Evolutionary conservation across 2,888 invertebrate genomes (phyloP).

Genomic region (Lithophane leautieri): DNA sequence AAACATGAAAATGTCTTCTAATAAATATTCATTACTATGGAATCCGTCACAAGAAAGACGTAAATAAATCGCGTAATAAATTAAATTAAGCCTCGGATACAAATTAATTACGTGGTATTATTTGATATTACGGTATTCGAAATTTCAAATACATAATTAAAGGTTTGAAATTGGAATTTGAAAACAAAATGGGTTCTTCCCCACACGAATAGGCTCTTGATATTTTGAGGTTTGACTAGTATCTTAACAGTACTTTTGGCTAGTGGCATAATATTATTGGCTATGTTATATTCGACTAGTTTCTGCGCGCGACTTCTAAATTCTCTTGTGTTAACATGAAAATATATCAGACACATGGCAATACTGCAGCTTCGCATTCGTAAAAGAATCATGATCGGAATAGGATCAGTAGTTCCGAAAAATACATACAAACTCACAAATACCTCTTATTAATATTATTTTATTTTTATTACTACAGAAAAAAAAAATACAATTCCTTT

Average conservation of each 20-base stretch:
- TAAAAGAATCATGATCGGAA: background rate
- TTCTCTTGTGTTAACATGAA: background rate
- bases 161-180: constrained; percentile 3
- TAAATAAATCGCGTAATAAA: constrained; percentile 42
- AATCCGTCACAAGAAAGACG: constrained; percentile 31
- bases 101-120: constrained; percentile 35
- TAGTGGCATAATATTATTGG: too few species aligned
- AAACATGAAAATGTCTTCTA: constrained; percentile 23
- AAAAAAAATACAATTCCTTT: background rate
- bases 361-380: background rate
- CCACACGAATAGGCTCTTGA: background rate
- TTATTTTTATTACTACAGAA: too few species aligned
- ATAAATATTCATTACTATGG: constrained; percentile 40
- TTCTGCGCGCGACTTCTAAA: background rate
- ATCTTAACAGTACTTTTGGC: background rate
- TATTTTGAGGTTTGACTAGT: background rate
- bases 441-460: background rate
- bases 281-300: background rate
- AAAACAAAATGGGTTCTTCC: background rate
- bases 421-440: background rate
- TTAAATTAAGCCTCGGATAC: constrained; percentile 38
- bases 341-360: background rate
- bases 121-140: constrained; percentile 15
- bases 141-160: constrained; percentile 21
- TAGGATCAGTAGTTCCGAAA: background rate